Base-by-base conservation (phyloP, 2,888 invertebrate species). In the Didymodactylos carnosus region DNA sequence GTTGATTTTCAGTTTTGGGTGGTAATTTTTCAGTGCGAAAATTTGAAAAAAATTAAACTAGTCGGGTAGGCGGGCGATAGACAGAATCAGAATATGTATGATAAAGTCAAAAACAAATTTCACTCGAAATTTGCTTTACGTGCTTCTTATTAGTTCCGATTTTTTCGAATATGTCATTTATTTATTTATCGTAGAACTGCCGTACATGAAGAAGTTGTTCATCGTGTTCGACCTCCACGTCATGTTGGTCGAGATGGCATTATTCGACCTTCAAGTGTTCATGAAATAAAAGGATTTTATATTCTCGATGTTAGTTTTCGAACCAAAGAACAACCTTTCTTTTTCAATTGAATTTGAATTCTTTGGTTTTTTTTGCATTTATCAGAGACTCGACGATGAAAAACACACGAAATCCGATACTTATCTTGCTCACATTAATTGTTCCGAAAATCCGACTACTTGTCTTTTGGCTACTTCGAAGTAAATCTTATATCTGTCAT, bases 151-250 rank as follows among this genome's bases (percentile, higher is more conserved):
- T 13, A 7, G n/a, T 19, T 5, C 75, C 92, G 92, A 80, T 92
- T 92, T 70, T 92, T 98, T 43, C 91, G 91, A 85, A 88, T 91
- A 90, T 91, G 77, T 73, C 70, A n/a, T 46, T 46, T 70, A 10
- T 6, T 69, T 39, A 69, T n/a, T n/a, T 2, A 39, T 75, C 35
- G 14, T 77, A 73, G 73, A 71, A n/a, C 41, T 2, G 62, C 71
- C 27, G 41, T 71, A 8, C 70, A 74, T 39, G 74, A 74, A 27
- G 74, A 74, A 39, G 49, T 70, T 25, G 53, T 74, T 35, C 40
- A 71, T 27, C 27, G 71, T 14, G 23, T 39, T 29, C 49, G 74
- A 69, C 29, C 40, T n/a, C 71, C 71, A 11, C 39, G 74, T 16
- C 23, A 39, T 27, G 70, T 74, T 39, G 51, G 70, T 27, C 23